These are phyloP conservation scores for Coenobita brevimanus DNA, from an alignment of 1,140 invertebrate species.

Conservation along the genomic window DNA sequence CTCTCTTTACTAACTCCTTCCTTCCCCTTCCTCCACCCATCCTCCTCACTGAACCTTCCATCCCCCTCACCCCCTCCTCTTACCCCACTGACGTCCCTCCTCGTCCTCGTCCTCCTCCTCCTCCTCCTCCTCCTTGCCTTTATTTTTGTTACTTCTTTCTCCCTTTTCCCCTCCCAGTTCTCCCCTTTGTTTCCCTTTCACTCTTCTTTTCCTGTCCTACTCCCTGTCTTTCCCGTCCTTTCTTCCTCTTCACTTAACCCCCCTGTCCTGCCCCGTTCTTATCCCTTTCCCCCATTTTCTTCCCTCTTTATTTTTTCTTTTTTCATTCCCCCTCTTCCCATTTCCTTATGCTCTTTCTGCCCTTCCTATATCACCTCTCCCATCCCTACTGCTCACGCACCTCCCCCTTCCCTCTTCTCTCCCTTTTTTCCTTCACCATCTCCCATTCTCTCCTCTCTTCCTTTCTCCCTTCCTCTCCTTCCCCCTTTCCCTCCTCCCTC, in stretches of 20 bases:
- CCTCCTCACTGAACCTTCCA: too few relatives aligned
- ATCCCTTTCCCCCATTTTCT: background rate
- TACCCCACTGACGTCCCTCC: too few relatives aligned
- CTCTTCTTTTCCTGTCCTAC: background rate
- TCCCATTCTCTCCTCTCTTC: background rate
- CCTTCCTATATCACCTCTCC: background rate
- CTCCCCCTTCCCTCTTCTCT: background rate
- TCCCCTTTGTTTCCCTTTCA: background rate
- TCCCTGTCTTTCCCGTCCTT: background rate
- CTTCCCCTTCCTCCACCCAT: too few relatives aligned
- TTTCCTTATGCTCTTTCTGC: background rate
- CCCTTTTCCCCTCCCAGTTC: background rate
- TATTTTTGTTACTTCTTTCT: background rate
- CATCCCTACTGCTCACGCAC: background rate
- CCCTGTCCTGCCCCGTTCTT: background rate
- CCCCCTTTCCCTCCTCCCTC: too few relatives aligned
- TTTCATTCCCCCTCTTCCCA: background rate
- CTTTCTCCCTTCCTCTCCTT: background rate
- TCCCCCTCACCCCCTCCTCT: too few relatives aligned
- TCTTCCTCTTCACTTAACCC: background rate
- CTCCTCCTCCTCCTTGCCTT: background rate
- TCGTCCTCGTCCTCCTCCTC: background rate
- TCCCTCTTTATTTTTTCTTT: background rate
- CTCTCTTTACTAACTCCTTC: too few relatives aligned
- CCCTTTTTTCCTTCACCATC: background rate